Conservation (phyloP, 2,888 invertebrate species). For the Stenchaetothrips biformis region DNA sequence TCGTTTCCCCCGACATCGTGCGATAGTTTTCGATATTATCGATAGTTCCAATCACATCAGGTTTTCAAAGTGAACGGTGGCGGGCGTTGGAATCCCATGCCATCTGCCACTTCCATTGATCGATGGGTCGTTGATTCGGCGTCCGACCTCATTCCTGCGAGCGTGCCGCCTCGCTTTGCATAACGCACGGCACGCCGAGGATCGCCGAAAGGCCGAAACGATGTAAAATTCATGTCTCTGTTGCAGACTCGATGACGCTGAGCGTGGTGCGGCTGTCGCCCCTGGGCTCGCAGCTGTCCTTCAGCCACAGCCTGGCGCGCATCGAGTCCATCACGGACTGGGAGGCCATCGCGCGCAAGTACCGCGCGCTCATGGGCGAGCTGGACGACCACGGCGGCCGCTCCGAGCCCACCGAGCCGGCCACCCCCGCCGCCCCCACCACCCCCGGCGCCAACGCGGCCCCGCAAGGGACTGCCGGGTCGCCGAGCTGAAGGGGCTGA, state of each 20-base stretch:
- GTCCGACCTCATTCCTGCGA: no score
- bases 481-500: constrained; percentile 8
- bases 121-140: no score
- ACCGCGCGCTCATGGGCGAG: constrained; percentile 66
- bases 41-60: no score
- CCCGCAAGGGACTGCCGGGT: background rate
- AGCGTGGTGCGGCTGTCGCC: constrained; percentile 79
- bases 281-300: constrained; percentile 77
- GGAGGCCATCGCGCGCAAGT: constrained; percentile 85
- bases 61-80: no score
- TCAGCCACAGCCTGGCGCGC: constrained; percentile 64
- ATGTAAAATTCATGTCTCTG: background rate
- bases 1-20: no score
- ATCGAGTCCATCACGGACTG: constrained; percentile 89
- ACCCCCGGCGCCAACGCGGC: background rate
- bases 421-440: background rate
- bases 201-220: no score
- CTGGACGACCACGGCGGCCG: constrained; percentile 47
- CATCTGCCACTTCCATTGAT: no score
- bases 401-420: background rate
- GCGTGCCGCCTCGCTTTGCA: no score
- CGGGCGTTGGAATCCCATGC: no score
- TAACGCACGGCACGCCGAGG: no score
- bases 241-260: constrained; percentile 63
- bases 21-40: no score